These are phyloP conservation scores for Lucifuga dentata DNA, from an alignment of 2,113 vertebrate species.

Conservation along the genomic window DNA sequence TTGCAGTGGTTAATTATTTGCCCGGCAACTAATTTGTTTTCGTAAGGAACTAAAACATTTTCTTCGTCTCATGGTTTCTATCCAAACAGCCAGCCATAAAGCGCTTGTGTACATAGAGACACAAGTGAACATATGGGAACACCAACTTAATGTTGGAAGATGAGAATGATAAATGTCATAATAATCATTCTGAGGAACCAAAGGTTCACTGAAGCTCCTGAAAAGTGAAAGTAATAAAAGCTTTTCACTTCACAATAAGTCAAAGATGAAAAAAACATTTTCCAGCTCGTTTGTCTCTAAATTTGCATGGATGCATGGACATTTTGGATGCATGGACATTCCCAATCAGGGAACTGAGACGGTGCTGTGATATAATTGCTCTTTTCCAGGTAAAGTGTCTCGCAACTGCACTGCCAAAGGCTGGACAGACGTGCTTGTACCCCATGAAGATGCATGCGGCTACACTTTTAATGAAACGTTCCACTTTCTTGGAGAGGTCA, in stretches of 20 bases:
- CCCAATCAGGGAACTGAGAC: too few relatives aligned
- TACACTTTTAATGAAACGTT: slow-evolving; percentile 83
- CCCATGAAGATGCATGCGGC: slow-evolving; percentile 87
- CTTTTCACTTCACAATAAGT: slow-evolving; percentile 9
- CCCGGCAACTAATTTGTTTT: slow-evolving; percentile 41
- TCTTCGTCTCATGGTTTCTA: slow-evolving; percentile 23
- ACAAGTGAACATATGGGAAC: not conserved
- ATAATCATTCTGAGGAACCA: slow-evolving; percentile 8
- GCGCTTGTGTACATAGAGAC: slow-evolving; percentile 27
- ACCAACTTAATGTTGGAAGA: not conserved
- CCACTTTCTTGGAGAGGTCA: slow-evolving; percentile 58
- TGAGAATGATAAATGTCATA: slow-evolving; percentile 17
- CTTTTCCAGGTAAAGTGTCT: slow-evolving; percentile 83
- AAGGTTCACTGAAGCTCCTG: not conserved
- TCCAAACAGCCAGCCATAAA: slow-evolving; percentile 41
- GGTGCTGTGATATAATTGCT: not conserved
- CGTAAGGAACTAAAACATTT: slow-evolving; percentile 5
- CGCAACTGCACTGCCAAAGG: slow-evolving; percentile 88
- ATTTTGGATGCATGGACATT: too few relatives aligned
- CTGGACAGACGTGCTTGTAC: slow-evolving; percentile 88
- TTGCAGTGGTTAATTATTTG: slow-evolving; percentile 54
- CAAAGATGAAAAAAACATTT: not conserved
- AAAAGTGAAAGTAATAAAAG: not conserved
- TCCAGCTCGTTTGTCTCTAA: too few relatives aligned
- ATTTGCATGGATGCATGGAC: too few relatives aligned